Percentiles rank a stretch among this genome's conserved stretches.
phyloP scores from a whole-genome alignment of 2,113 vertebrate species.

The Gadus macrocephalus region DNA sequence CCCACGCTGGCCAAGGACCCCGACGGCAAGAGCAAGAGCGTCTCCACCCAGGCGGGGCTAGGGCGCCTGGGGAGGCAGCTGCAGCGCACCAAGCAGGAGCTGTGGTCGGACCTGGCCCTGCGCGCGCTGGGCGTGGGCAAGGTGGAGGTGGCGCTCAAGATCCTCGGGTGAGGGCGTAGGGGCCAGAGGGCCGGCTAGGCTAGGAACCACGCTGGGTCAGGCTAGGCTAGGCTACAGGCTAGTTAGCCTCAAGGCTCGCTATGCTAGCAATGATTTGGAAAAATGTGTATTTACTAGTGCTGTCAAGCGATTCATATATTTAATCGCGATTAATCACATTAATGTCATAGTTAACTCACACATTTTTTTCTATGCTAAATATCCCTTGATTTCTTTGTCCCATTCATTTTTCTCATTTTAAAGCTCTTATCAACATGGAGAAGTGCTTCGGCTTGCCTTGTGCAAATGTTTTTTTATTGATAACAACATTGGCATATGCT shows the following conservation, averaged over 20 bases:
- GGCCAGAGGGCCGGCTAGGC: not conserved
- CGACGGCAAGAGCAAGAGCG: constrained; percentile 54
- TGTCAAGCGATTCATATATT: no score
- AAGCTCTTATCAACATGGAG: no score
- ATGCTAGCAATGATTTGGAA: no score
- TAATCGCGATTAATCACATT: no score
- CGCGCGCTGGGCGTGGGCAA: constrained; percentile 77
- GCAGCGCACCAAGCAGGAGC: constrained; percentile 74
- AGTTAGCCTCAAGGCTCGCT: not conserved
- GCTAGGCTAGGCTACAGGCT: not conserved
- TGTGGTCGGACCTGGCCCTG: constrained; percentile 79
- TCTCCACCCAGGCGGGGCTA: constrained; percentile 67
- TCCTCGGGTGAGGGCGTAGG: constrained; percentile 77
- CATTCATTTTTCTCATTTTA: no score
- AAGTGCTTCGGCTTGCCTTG: no score
- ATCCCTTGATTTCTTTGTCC: no score
- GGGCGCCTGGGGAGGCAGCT: constrained; percentile 79
- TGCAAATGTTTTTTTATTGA: no score
- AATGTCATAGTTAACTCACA: no score
- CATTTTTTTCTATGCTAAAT: no score
- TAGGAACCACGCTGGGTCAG: not conserved
- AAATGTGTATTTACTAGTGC: no score
- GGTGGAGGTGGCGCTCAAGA: constrained; percentile 78
- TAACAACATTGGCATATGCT: no score
- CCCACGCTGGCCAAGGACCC: constrained; percentile 47